Conservation (phyloP, 2,797 vertebrate species). For the Scleropages formosus region DNA sequence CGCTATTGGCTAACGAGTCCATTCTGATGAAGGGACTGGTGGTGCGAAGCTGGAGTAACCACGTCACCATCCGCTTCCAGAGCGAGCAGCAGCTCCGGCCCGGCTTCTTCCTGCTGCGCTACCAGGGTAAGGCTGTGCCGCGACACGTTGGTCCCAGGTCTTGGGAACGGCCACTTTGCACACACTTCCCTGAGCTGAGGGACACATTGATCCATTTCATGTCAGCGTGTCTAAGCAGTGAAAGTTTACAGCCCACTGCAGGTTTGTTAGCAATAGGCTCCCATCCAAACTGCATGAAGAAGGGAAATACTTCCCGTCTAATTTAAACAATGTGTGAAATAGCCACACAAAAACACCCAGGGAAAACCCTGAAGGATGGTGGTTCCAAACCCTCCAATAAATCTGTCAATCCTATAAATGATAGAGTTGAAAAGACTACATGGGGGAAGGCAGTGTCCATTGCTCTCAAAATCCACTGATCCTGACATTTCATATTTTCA, state of each 20-base stretch:
- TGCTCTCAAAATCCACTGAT: too few relatives aligned
- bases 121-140: constrained; percentile 77
- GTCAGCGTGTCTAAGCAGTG: neutral
- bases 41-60: constrained; percentile 89
- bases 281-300: too few relatives aligned
- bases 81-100: constrained; percentile 66
- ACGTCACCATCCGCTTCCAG: constrained; percentile 83
- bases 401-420: too few relatives aligned
- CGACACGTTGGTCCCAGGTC: too few relatives aligned
- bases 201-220: neutral
- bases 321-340: too few relatives aligned
- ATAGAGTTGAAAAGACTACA: too few relatives aligned
- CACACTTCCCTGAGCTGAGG: too few relatives aligned
- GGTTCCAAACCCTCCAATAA: neutral
- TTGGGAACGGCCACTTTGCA: neutral
- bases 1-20: constrained; percentile 85
- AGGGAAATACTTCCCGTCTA: too few relatives aligned
- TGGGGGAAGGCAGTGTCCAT: too few relatives aligned
- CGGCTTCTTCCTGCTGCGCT: constrained; percentile 79
- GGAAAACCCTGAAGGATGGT: constrained; percentile 6
- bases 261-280: too few relatives aligned
- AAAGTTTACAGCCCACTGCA: neutral
- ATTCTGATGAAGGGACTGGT: constrained; percentile 85
- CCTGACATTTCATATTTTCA: too few relatives aligned
- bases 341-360: too few relatives aligned